Base-by-base conservation (phyloP, 2,797 vertebrate species). In the Rhinoraja longicauda region DNA sequence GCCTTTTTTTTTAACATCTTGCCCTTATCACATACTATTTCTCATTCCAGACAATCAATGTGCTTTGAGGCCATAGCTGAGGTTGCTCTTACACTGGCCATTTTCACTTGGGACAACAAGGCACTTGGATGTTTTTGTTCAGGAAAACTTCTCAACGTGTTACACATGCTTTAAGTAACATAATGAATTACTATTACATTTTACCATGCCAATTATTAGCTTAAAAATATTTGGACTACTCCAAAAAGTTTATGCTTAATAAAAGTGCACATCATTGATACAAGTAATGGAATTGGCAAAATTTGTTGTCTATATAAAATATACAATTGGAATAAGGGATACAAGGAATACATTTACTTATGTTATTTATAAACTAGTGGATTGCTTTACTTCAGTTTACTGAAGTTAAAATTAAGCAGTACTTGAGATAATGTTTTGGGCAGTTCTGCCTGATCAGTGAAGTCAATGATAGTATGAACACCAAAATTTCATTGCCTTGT, bases 171-270 rank as follows among this genome's bases (percentile, higher is more conserved):
- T 84, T 84, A 26, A 59, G 29, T 57, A 62, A 53, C 81, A 59
- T 53, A 59, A 26, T 84, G 26, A 84, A 26, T 84, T 26, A 84
- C 81, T 26, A 84, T 59, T 84, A 62, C 24, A 6, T 84, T 84
- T 59, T 84, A 62, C 53, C 13, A 59, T 84, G 9, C 57, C 57
- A 59, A 84, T 29, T 84, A 26, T 57, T 57, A 82, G 10, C 45
- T 82, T 79, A 26, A 21, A 24, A 81, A 26, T 26, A 53, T 19
- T 53, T 26, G 79, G 53, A 81, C 39, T 82, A 45, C 26, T 53
- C 24, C 79, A 82, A 82, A 82, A 82, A 53, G 57, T 82, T 82
- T 53, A 13, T 82, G 21, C 53, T 82, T 81, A 81, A 81, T 81
- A 81, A 24, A 24, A 59, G 57, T 45, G 24, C 8, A 57, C 24